phyloP scores from a whole-genome alignment of 2,888 invertebrate species.

The Dastarcus helophoroides region DNA sequence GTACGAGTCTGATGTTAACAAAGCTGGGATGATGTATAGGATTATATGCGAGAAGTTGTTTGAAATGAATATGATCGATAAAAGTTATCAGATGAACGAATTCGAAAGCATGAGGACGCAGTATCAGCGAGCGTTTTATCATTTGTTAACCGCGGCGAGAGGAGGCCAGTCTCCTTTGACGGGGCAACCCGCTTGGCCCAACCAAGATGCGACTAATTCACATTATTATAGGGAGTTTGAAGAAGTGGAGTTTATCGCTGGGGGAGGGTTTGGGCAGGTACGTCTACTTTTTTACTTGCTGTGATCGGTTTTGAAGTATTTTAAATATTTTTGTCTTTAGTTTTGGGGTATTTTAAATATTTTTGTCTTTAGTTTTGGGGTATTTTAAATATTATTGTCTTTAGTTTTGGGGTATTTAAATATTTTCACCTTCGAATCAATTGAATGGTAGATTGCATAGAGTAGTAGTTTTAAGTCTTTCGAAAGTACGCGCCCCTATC shows the following conservation, averaged over 20 bases:
- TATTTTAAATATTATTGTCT: no score
- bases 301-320: not conserved
- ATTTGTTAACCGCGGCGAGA: conserved; percentile 49
- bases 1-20: conserved; percentile 47
- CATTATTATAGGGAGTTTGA: conserved; percentile 59
- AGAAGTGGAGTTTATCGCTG: conserved; percentile 56
- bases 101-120: conserved; percentile 58
- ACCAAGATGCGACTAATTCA: conserved; percentile 43
- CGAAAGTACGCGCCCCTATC: no score
- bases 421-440: no score
- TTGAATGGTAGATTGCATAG: no score
- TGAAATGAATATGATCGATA: conserved; percentile 57
- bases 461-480: no score
- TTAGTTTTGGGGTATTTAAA: no score
- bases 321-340: not conserved
- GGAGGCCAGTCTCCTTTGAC: conserved; percentile 42
- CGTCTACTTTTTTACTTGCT: conserved; percentile 4
- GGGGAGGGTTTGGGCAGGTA: conserved; percentile 68
- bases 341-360: no score
- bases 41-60: conserved; percentile 56
- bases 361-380: no score
- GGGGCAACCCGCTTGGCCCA: conserved; percentile 43
- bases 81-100: conserved; percentile 56
- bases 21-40: conserved; percentile 51
- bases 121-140: conserved; percentile 55